Conservation (phyloP, 2,888 invertebrate genomes). For the Philaethria dido region DNA sequence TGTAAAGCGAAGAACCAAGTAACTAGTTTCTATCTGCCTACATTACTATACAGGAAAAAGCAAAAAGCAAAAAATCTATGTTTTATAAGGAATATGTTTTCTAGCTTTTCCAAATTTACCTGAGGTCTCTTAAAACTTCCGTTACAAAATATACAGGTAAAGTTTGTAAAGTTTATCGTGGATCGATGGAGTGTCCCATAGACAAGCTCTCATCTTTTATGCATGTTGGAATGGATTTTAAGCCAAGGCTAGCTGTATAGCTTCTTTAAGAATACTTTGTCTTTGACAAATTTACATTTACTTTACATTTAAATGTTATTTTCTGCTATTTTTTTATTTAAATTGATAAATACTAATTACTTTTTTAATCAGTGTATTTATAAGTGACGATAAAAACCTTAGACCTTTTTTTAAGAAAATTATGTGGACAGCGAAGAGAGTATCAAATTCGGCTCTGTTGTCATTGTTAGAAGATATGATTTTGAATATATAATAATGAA, state of each 20-base stretch:
- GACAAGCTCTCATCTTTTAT: slow-evolving; percentile 36
- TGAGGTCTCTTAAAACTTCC: neutral
- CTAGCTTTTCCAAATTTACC: neutral
- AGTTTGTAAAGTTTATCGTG: slow-evolving; percentile 28
- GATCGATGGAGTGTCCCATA: slow-evolving; percentile 37
- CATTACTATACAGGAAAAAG: too few relatives aligned
- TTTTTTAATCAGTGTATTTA: neutral
- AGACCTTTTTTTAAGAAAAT: too few relatives aligned
- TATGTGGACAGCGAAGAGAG: too few relatives aligned
- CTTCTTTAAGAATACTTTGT: slow-evolving; percentile 22
- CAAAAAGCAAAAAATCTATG: too few relatives aligned
- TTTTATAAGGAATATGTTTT: neutral
- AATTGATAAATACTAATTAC: neutral
- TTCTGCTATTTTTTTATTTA: slow-evolving; percentile 7
- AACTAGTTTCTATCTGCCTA: too few relatives aligned
- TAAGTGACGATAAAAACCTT: too few relatives aligned
- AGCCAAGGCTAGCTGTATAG: slow-evolving; percentile 27
- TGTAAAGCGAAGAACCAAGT: too few relatives aligned
- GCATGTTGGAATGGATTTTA: slow-evolving; percentile 28
- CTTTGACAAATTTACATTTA: slow-evolving; percentile 24
- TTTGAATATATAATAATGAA: too few relatives aligned
- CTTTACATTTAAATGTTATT: slow-evolving; percentile 24
- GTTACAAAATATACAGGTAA: slow-evolving; percentile 5
- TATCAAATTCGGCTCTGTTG: too few relatives aligned
- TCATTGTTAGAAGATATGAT: too few relatives aligned